These are phyloP conservation scores for Tachysurus vachellii DNA, from an alignment of 2,113 vertebrate genomes.

Conservation along the genomic window DNA sequence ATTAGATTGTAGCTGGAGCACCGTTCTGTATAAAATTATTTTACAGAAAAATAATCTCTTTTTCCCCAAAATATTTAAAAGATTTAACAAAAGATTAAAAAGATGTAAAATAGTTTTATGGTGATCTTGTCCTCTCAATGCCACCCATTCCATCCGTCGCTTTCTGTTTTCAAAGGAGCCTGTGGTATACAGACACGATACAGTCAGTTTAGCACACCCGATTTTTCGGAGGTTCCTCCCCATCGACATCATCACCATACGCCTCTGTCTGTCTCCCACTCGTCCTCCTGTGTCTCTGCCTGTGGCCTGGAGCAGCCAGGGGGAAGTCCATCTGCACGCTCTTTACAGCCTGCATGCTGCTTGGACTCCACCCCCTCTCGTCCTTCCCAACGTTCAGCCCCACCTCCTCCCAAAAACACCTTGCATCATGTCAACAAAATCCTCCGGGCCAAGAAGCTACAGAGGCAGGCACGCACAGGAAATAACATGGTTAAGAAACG, in stretches of 20 bases:
- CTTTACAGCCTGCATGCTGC: constrained; percentile 56
- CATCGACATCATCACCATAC: constrained; percentile 64
- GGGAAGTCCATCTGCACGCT: constrained; percentile 47
- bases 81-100: too few relatives aligned
- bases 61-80: too few relatives aligned
- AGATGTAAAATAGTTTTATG: too few relatives aligned
- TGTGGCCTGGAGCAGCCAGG: constrained; percentile 51
- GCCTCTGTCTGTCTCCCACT: constrained; percentile 62
- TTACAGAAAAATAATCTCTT: too few relatives aligned
- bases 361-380: constrained; percentile 59
- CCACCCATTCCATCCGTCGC: neutral
- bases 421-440: constrained; percentile 99
- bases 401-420: constrained; percentile 89
- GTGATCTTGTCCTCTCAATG: neutral
- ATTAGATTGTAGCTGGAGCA: too few relatives aligned
- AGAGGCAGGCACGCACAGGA: constrained; percentile 96
- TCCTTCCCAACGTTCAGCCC: constrained; percentile 55
- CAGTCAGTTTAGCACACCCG: constrained; percentile 56
- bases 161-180: constrained; percentile 52
- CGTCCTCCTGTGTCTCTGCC: constrained; percentile 42
- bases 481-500: constrained; percentile 98
- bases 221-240: constrained; percentile 65
- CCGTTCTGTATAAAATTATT: too few relatives aligned
- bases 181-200: constrained; percentile 67
- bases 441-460: constrained; percentile 95